Percentiles rank a stretch among this genome's conserved stretches.
Conservation (phyloP, 2,113 vertebrate genomes). For the Myiagra hebetior region DNA sequence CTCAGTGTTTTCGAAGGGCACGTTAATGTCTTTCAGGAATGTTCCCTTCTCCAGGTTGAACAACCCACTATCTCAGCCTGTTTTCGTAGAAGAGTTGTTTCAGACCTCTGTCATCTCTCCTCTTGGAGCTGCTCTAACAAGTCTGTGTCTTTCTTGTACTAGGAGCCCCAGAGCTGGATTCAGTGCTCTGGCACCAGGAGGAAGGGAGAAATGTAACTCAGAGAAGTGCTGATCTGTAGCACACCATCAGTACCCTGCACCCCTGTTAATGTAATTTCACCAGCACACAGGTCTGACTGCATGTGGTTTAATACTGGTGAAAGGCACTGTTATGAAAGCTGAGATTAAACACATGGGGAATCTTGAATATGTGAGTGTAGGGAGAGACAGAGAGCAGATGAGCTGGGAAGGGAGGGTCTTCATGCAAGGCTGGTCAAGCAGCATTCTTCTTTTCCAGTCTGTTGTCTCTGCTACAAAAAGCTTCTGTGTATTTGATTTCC, state of each 20-base stretch:
- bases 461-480: neutral
- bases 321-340: neutral
- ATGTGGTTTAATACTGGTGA: neutral
- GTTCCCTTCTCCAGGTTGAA: neutral
- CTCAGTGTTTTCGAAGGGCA: neutral
- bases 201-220: neutral
- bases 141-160: neutral
- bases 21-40: neutral
- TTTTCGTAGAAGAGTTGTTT: neutral
- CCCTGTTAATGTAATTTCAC: neutral
- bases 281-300: neutral
- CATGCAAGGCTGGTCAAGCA: neutral
- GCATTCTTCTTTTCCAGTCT: neutral
- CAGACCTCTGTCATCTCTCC: neutral
- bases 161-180: accelerated
- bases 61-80: neutral
- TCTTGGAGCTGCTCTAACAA: neutral
- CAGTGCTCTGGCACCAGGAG: neutral
- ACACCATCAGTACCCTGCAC: neutral
- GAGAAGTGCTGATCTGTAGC: neutral
- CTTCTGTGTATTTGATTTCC: neutral
- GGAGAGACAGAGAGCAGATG: neutral
- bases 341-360: neutral
- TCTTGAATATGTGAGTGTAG: neutral
- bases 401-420: neutral